Base-by-base conservation (phyloP, 2,888 invertebrate genomes). In the Dryomyza anilis region DNA sequence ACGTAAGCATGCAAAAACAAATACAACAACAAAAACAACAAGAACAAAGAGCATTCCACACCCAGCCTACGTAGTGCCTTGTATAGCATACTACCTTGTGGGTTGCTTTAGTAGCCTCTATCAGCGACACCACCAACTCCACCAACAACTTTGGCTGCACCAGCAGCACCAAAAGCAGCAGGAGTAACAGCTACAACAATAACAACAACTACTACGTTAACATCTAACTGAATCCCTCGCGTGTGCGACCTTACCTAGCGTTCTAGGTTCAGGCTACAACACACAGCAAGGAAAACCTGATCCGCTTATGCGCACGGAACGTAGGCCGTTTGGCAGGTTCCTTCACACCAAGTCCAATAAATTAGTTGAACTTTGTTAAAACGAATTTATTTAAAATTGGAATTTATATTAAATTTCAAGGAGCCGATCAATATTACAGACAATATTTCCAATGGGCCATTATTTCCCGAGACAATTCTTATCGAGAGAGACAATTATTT, bases 321-420 rank as follows among this genome's bases (percentile, higher is more conserved):
- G 52, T 50, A 66, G 69, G 64, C 67, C 62, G 67, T 66, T 58
- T 65, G 68, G 67, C 69, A 67, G 68, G 70, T 69, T 70, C 59
- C 65, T 45, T 29, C n/a, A n/a, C n/a, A n/a, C n/a, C n/a, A n/a
- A n/a, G n/a, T n/a, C n/a, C n/a, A n/a, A n/a, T n/a, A n/a, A n/a
- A n/a, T n/a, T n/a, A n/a, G n/a, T n/a, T n/a, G n/a, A n/a, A n/a
- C n/a, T n/a, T n/a, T n/a, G n/a, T n/a, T n/a, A n/a, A n/a, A n/a
- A n/a, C n/a, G n/a, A n/a, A n/a, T n/a, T n/a, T n/a, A n/a, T n/a
- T n/a, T n/a, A n/a, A n/a, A n/a, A n/a, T n/a, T n/a, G n/a, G n/a
- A n/a, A n/a, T n/a, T n/a, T n/a, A n/a, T n/a, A n/a, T n/a, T n/a
- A n/a, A n/a, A n/a, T n/a, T n/a, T n/a, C n/a, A n/a, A n/a, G n/a